Evolutionary conservation across 37 sponge, comb jelly and placozoan genomes (phyloP), one percentile per base, ranked within the genome.

Genomic region (Beroe forskalii): DNA sequence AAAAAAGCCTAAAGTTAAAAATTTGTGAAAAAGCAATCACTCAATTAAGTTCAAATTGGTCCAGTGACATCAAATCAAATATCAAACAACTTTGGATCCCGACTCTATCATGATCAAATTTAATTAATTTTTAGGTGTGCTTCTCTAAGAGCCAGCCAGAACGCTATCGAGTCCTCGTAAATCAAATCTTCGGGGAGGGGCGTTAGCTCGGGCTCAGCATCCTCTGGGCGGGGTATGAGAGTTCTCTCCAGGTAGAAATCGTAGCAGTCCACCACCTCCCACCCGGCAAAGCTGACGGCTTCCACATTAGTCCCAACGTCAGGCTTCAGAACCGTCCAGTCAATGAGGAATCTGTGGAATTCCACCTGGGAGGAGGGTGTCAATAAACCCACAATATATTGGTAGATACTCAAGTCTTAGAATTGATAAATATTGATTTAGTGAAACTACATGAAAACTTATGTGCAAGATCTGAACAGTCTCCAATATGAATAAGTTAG

Each of bases 281-380:
- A 35, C 4, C 39, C 72, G 27, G 27, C 39, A 69, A 32, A 36
- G 32, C 39, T 36, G n/a, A 63, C 66, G 25, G 28, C 25, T 28
- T 19, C 25, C n/a, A 28, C 66, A 3, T 6, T 63, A n/a, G n/a
- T n/a, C 17, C 32, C 72, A 2, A 14, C 72, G 12, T 17, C 17
- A 33, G 72, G 38, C 32, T 69, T 69, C 38, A 69, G 39, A 9
- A 69, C 72, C 9, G 32, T 35, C 72, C 72, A 69, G 32, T 69
- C 72, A 35, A 69, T 35, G 19, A 69, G 72, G 39, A 69, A 69
- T 17, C 72, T 1, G 72, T 69, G 72, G 12, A 69, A 35, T 32
- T 69, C 72, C 72, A 69, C 32, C 72, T 69, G 72, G 17, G 32
- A 63, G 55, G n/a, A n/a, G n/a, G n/a, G n/a, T n/a, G n/a, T n/a